Percentiles rank a stretch among this genome's conserved stretches.
phyloP scores from a whole-genome alignment of 2,888 invertebrate species.

The Drosophila anomelani region DNA sequence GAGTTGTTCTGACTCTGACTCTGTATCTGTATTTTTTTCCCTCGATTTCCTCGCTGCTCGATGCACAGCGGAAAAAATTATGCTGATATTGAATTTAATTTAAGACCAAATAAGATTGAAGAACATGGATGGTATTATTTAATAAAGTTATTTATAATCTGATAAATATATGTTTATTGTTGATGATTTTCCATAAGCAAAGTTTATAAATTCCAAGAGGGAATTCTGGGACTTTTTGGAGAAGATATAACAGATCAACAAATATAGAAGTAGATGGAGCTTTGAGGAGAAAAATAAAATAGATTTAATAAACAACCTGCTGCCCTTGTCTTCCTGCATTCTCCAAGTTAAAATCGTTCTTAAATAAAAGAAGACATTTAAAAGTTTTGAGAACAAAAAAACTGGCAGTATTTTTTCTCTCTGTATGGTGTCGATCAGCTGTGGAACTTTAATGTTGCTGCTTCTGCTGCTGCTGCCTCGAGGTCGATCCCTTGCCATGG shows the following conservation, averaged over 20 bases:
- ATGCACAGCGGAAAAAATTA: background rate
- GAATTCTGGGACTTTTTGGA: background rate
- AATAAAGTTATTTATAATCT: background rate
- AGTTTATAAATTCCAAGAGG: background rate
- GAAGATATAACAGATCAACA: background rate
- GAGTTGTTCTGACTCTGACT: conserved; percentile 17
- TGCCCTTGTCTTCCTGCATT: background rate
- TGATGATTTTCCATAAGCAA: background rate
- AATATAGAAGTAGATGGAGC: background rate
- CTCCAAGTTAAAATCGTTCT: background rate
- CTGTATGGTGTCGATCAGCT: conserved; percentile 59
- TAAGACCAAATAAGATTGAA: background rate
- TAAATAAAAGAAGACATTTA: too few species aligned
- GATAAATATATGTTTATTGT: background rate
- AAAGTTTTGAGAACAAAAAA: too few species aligned
- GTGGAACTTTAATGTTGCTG: conserved; percentile 27
- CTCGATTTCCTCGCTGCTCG: background rate
- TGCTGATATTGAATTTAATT: background rate
- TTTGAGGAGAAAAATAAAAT: background rate
- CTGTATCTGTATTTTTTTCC: conserved; percentile 8
- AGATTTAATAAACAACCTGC: background rate
- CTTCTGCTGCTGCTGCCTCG: conserved; percentile 34
- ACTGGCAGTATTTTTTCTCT: background rate
- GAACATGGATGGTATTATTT: background rate
- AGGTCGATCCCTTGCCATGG: conserved; percentile 76